phyloP scores from a whole-genome alignment of 2,797 vertebrate species.

The Leptodactylus fallax region DNA sequence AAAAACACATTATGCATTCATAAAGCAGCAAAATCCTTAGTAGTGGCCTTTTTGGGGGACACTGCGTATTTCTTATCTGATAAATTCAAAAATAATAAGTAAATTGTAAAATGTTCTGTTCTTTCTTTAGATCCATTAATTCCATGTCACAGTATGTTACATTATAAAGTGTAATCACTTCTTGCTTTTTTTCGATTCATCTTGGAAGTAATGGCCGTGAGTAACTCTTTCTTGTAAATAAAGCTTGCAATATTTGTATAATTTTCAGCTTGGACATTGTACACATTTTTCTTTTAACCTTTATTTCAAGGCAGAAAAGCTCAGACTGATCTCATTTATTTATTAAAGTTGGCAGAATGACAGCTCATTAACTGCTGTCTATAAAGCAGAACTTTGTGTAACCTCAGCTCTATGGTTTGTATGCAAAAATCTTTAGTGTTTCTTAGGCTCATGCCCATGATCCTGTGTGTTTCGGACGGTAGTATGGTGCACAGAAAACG shows the following conservation, averaged over 20 bases:
- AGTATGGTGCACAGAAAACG: not conserved
- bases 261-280: slow-evolving; percentile 14
- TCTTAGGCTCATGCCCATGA: not conserved
- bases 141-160: not conserved
- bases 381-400: slow-evolving; percentile 8
- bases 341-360: slow-evolving; percentile 66
- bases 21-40: too few species aligned
- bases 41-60: too few species aligned
- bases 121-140: slow-evolving; percentile 4
- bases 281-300: slow-evolving; percentile 44
- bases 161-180: slow-evolving; percentile 13
- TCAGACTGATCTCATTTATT: slow-evolving; percentile 63
- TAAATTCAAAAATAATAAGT: too few species aligned
- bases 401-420: not conserved
- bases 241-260: slow-evolving; percentile 17
- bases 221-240: not conserved
- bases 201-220: slow-evolving; percentile 3
- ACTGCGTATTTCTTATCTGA: too few species aligned
- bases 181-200: not conserved
- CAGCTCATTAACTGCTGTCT: slow-evolving; percentile 39
- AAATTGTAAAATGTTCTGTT: not conserved
- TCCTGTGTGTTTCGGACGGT: not conserved
- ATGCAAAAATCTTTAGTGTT: not conserved
- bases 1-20: too few species aligned
- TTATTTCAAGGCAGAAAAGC: slow-evolving; percentile 66